These are phyloP conservation scores for Meta bourneti DNA, from an alignment of 2,888 invertebrate genomes.

Conservation along the genomic window DNA sequence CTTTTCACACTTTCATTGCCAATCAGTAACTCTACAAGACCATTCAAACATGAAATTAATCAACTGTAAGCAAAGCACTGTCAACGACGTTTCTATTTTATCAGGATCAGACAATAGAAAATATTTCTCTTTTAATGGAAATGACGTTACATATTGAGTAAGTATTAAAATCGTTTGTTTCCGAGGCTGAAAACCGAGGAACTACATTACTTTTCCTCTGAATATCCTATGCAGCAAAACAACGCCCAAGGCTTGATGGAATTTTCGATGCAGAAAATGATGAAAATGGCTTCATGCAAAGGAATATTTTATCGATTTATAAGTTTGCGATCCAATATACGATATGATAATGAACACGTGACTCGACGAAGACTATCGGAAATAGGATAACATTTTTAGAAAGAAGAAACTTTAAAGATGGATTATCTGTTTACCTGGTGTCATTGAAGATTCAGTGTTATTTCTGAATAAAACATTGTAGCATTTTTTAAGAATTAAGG, in stretches of 20 bases:
- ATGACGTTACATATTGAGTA: neutral
- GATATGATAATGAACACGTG: constrained; percentile 1
- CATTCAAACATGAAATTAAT: neutral
- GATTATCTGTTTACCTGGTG: neutral
- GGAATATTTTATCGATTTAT: constrained; percentile 52
- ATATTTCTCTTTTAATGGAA: neutral
- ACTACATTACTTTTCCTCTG: neutral
- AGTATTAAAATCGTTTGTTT: neutral
- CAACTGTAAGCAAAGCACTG: neutral
- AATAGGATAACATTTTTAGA: neutral
- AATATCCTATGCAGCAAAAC: constrained; percentile 2
- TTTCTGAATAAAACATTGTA: neutral
- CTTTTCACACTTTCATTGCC: too few species aligned
- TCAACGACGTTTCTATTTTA: neutral
- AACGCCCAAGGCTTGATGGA: constrained; percentile 38
- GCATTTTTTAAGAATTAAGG: neutral
- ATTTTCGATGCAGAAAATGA: constrained; percentile 44
- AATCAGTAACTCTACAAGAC: neutral
- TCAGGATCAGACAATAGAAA: neutral
- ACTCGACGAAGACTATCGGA: neutral
- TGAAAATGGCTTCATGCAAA: constrained; percentile 33
- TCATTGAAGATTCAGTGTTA: neutral
- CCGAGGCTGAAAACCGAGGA: neutral
- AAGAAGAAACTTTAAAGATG: neutral
- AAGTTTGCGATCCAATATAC: neutral